Base-by-base conservation (phyloP, 2,797 vertebrate species). In the Argya squamiceps region DNA sequence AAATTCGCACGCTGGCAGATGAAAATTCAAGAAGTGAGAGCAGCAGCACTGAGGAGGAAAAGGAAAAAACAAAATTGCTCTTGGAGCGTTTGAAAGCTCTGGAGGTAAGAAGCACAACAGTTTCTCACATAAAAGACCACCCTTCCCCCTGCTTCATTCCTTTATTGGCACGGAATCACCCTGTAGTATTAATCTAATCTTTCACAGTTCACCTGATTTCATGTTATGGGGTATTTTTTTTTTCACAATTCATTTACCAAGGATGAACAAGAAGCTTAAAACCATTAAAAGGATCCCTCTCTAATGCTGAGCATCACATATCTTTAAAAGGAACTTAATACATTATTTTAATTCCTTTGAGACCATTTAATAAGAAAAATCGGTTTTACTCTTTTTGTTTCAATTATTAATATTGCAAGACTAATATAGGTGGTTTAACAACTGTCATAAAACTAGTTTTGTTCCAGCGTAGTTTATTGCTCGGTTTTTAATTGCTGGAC, bases 71-170 rank as follows among this genome's bases (percentile, higher is more conserved):
- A 91, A 98, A 95, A 94, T 92, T 97, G 87, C 98, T 99, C 1
- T 87, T 99, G 94, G 98, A 99, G 95, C 98, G 98, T 88, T 95
- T 99, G 91, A 99, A 98, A 96, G 96, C 98, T 96, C 97, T 99
- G 84, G 99, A 99, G 99, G 99, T 99, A 98, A 98, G 97, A 84
- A 92, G 82, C 67, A 52, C 70, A 92, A 53, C 1, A 2, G 36
- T 77, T 89, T 86, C 52, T 79, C 46, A 77, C 52, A 12, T 75
- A 84, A 83, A 95, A 91, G 34, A 67, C 50, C 67, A 63, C 47
- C 39, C 37, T 94, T 34, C 70, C 55, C 67, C 27, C 92, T 78
- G 29, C 68, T 53, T 76, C 15, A 18, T 93, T 86, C 78, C 84
- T 92, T 94, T 95, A 65, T 75, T 79, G 88, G 46, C 75, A 62